Conservation (phyloP, 2,797 vertebrate genomes). For the Danionella dracula region DNA sequence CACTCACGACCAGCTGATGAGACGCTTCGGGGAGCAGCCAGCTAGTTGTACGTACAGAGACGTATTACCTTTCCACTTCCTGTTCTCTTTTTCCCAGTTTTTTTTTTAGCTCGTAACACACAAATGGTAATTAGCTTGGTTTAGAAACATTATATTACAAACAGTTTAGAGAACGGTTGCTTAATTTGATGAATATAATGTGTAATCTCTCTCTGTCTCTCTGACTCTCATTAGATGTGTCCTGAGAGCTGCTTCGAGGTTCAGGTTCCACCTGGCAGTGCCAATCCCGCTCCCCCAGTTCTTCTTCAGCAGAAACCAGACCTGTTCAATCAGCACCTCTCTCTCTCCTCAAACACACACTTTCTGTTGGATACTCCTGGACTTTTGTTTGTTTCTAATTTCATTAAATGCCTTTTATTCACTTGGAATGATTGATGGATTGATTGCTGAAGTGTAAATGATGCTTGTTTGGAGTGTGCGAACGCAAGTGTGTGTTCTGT, state of each 20-base stretch:
- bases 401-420: slow-evolving; percentile 24
- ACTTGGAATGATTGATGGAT: slow-evolving; percentile 20
- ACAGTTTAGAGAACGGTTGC: too few relatives aligned
- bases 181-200: too few relatives aligned
- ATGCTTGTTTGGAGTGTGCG: slow-evolving; percentile 49
- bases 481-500: slow-evolving; percentile 39
- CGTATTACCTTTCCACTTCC: too few relatives aligned
- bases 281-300: slow-evolving; percentile 76
- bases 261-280: slow-evolving; percentile 76
- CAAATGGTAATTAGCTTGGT: too few relatives aligned
- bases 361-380: slow-evolving; percentile 74
- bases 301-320: slow-evolving; percentile 49
- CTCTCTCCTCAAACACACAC: slow-evolving; percentile 69
- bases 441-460: slow-evolving; percentile 40
- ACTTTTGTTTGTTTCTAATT: slow-evolving; percentile 59
- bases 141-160: too few relatives aligned
- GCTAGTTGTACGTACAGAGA: slow-evolving; percentile 97
- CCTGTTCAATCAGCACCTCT: slow-evolving; percentile 77
- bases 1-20: slow-evolving; percentile 98
- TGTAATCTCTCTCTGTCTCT: too few relatives aligned
- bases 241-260: slow-evolving; percentile 62
- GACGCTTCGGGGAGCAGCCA: slow-evolving; percentile 97
- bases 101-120: too few relatives aligned
- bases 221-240: slow-evolving; percentile 68
- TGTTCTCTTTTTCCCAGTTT: too few relatives aligned